These are phyloP conservation scores for Botrylloides violaceus DNA, from an alignment of 23 tunicate genomes.

Conservation along the genomic window DNA sequence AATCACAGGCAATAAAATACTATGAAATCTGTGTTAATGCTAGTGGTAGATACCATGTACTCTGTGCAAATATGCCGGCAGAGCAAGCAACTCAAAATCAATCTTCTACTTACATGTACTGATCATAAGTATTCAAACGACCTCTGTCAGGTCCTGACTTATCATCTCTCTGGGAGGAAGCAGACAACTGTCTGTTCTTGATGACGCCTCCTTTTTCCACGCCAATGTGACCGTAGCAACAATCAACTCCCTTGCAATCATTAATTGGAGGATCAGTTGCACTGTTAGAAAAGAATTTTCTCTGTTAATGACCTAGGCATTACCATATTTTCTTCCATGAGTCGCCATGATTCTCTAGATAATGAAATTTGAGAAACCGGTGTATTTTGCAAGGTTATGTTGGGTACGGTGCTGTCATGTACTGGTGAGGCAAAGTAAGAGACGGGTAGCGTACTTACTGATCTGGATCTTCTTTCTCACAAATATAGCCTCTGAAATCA, in stretches of 20 bases:
- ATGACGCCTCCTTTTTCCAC: slow-evolving; percentile 78
- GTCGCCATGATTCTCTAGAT: no score
- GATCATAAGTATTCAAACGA: slow-evolving; percentile 63
- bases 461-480: slow-evolving; percentile 55
- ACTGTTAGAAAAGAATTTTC: slow-evolving; percentile 4
- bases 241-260: slow-evolving; percentile 74
- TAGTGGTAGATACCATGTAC: no score
- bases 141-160: slow-evolving; percentile 58
- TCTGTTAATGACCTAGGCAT: no score
- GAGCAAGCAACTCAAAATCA: no score
- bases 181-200: slow-evolving; percentile 36
- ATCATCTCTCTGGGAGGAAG: slow-evolving; percentile 45
- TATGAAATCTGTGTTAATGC: no score
- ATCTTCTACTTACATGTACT: slow-evolving; percentile 66
- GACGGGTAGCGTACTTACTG: slow-evolving; percentile 23
- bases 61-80: no score
- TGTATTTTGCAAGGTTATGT: no score
- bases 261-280: slow-evolving; percentile 31
- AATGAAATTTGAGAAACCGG: no score
- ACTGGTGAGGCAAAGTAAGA: no score
- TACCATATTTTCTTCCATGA: no score
- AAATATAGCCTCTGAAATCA: slow-evolving; percentile 38
- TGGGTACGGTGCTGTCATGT: no score
- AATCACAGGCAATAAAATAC: no score
- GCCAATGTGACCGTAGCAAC: slow-evolving; percentile 85